Base-by-base conservation (phyloP, 2,888 invertebrate species). In the Cecidostiba fungosa region DNA sequence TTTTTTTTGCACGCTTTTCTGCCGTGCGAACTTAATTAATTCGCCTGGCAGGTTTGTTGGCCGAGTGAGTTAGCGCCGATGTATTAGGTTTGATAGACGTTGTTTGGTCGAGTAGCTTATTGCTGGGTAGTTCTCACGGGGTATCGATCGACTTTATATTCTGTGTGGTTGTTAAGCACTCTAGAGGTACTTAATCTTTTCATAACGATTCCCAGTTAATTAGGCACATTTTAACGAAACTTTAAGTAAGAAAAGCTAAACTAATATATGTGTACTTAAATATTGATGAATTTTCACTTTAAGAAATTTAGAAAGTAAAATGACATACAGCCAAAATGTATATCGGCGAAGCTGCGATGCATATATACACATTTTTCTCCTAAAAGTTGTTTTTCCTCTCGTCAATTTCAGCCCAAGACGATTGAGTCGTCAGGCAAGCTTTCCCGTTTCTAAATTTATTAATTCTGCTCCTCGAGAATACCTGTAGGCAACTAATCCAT, bases 261-360 rank as follows among this genome's bases (percentile, higher is more conserved):
- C 23, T 10, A 39, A 10, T 43, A 43, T 43, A 12, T 12, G 32
- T 43, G 10, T 47, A 36, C 6, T 77, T 66, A 69, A 32, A 50
- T 78, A 66, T 78, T 32, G 29, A 26, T 69, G 23, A 47, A 32
- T 70, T 79, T 79, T 79, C 70, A 32, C 36, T 79, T 32, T 23
- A 77, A 36, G 70, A 54, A 69, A 32, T 23, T 69, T 78, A 78
- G 78, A 78, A 79, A 79, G 70, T 79, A 54, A 79, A 70, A 54
- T 70, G 29, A 69, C 26, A 19, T 43, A 32, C 59, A 23, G 29
- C 47, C 69, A 29, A 69, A 69, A 69, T 69, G 23, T 77, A 12
- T 39, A 69, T 5, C 16, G 66, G 10, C 50, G 29, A 66, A 29
- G 10, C 23, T n/a, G n/a, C n/a, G 43, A 29, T 78, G 43, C 19